Evolutionary conservation across 2,888 invertebrate species (phyloP).

Genomic region (Tipula lateralis): DNA sequence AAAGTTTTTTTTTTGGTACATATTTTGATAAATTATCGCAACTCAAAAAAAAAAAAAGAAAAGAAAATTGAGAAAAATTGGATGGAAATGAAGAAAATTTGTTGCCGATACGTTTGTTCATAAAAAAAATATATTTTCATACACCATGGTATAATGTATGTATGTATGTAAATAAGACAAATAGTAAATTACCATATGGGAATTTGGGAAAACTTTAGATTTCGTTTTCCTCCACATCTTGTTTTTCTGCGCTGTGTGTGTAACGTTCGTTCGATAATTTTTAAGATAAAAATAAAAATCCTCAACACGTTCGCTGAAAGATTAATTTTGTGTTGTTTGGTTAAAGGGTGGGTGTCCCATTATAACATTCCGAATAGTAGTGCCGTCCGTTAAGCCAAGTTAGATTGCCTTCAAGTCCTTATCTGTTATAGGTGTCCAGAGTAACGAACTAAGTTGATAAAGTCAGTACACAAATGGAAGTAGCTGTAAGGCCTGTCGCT

Average conservation of each 20-base stretch:
- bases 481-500: too few species aligned
- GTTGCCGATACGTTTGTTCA: neutral
- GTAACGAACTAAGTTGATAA: too few species aligned
- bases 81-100: neutral
- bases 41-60: slow-evolving; percentile 5
- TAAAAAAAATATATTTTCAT: neutral
- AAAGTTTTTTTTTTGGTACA: neutral
- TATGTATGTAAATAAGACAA: neutral
- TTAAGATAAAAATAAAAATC: neutral
- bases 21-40: slow-evolving; percentile 7
- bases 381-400: too few species aligned
- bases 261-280: neutral
- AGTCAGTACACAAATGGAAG: too few species aligned
- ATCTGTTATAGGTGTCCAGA: too few species aligned
- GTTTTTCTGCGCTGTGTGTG: too few species aligned
- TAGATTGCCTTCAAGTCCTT: too few species aligned
- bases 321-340: neutral
- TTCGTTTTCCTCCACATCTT: too few species aligned
- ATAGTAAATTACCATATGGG: neutral
- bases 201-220: neutral
- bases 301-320: neutral
- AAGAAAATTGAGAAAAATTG: neutral
- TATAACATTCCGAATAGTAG: too few species aligned
- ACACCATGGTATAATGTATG: neutral
- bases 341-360: too few species aligned